These are phyloP conservation scores for Parapsyche elsis DNA, from an alignment of 1,140 invertebrate species.

Conservation along the genomic window DNA sequence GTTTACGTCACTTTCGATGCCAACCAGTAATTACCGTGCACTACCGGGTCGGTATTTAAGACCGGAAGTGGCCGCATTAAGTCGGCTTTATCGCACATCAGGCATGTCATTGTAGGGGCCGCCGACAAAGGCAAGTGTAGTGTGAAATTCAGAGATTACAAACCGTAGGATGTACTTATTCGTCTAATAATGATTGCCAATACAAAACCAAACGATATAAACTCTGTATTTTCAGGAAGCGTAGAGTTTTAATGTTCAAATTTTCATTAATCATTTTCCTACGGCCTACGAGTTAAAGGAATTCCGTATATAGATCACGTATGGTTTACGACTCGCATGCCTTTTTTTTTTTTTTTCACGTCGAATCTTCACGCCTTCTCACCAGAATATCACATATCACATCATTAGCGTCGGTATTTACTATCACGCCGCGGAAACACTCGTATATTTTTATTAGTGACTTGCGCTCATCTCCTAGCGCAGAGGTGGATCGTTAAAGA, in stretches of 20 bases:
- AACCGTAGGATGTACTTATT: background rate
- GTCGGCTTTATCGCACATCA: slow-evolving; percentile 27
- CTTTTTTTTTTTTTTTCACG: background rate
- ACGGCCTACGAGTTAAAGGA: too few relatives aligned
- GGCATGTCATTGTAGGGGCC: background rate
- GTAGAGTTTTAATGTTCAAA: too few relatives aligned
- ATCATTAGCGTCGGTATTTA: slow-evolving; percentile 1
- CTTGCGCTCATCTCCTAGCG: background rate
- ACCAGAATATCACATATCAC: background rate
- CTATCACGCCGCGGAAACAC: background rate
- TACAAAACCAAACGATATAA: too few relatives aligned
- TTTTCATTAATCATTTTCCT: too few relatives aligned
- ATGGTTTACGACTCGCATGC: too few relatives aligned
- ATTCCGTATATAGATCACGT: too few relatives aligned
- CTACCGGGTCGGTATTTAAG: background rate
- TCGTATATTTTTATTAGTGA: slow-evolving; percentile 20
- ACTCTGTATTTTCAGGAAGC: too few relatives aligned
- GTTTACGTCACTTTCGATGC: background rate
- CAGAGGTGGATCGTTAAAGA: background rate
- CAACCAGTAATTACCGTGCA: slow-evolving; percentile 11
- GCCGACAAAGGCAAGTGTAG: slow-evolving; percentile 2
- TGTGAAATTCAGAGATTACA: slow-evolving; percentile 15
- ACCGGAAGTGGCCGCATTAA: slow-evolving; percentile 24
- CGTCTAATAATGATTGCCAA: too few relatives aligned
- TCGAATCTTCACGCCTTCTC: background rate